Conservation (phyloP, 2,113 vertebrate species). For the Malurus elegans region DNA sequence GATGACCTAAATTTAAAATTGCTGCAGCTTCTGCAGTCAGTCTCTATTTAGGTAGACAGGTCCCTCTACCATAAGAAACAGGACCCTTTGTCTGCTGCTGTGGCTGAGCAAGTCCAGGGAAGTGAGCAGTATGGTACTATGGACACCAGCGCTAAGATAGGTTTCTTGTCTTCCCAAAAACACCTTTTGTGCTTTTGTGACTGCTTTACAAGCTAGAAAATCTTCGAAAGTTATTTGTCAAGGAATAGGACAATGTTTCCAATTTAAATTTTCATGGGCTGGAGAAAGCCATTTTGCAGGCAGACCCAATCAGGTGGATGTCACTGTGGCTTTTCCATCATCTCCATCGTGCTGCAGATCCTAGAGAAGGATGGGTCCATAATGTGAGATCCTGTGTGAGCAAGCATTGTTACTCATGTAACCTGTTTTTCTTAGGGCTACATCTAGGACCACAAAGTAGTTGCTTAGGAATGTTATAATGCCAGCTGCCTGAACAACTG, state of each 20-base stretch:
- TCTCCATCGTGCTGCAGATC: neutral
- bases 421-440: fast-evolving
- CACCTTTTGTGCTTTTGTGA: neutral
- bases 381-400: fast-evolving
- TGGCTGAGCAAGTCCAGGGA: neutral
- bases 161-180: neutral
- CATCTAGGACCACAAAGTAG: neutral
- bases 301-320: neutral
- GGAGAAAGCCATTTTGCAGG: neutral
- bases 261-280: neutral
- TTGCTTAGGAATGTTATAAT: neutral
- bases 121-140: neutral
- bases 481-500: neutral
- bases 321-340: neutral
- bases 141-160: neutral
- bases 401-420: neutral
- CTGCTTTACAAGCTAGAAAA: neutral
- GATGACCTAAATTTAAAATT: neutral
- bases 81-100: neutral
- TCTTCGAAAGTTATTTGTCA: neutral
- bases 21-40: neutral
- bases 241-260: neutral
- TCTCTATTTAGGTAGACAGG: neutral
- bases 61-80: neutral
- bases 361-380: neutral